phyloP scores from a whole-genome alignment of 2,888 invertebrate genomes.

The Spatulosminthurus flaviceps region DNA sequence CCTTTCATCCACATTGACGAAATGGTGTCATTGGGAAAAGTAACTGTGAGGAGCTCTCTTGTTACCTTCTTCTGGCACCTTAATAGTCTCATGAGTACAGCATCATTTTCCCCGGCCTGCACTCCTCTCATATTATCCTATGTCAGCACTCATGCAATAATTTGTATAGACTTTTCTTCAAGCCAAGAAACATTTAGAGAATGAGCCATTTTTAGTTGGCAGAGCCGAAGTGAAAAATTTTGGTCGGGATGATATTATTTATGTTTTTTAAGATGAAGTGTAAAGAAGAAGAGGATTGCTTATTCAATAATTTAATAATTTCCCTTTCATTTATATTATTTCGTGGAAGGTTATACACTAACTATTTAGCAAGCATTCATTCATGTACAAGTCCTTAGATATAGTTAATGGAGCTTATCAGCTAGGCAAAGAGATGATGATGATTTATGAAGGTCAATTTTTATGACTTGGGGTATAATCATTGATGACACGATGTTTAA shows the following conservation, averaged over 20 bases:
- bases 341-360: no score
- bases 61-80: conserved; percentile 11
- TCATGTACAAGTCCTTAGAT: no score
- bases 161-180: not conserved
- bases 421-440: no score
- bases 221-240: not conserved
- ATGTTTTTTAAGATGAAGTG: not conserved
- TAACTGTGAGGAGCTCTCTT: not conserved
- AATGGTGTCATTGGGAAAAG: conserved; percentile 15
- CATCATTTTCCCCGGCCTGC: not conserved
- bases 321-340: not conserved
- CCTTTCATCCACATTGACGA: not conserved
- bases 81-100: no score
- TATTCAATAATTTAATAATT: not conserved
- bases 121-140: not conserved
- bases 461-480: no score
- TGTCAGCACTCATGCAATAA: not conserved
- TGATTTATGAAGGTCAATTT: no score
- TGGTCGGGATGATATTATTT: no score
- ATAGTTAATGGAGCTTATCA: no score
- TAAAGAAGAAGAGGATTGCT: not conserved
- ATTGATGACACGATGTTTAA: no score
- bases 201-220: conserved; percentile 1
- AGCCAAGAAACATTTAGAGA: not conserved
- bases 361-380: no score